Evolutionary conservation across 2,888 invertebrate species (phyloP), one percentile per base, ranked within the genome.

Genomic region (Polyommatus iphigenia): DNA sequence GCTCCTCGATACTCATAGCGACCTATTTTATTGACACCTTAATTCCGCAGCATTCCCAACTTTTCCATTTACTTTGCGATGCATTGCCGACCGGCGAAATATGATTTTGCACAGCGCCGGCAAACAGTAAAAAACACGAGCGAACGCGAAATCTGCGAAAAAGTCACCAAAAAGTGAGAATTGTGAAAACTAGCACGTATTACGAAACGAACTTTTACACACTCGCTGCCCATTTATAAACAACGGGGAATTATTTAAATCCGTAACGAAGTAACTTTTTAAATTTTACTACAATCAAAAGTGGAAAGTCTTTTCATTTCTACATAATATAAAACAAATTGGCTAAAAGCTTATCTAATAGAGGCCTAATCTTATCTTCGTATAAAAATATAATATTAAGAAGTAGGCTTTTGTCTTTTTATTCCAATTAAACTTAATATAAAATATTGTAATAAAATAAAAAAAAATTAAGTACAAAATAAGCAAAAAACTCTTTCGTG

Each of bases 21-120:
- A 86, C 85, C 86, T 85, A 85, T 87, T 90, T 89, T 89, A 89
- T 88, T 89, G 90, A 90, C 89, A 91, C 89, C 89, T 89, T 88
- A 88, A 87, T 85, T 85, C 85, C 84, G 67, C 32, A 32, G 29
- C 67, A 67, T 67, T 67, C 67, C 77, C 79, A 79, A 79, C 78
- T 81, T 79, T 76, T 62, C 77, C 77, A 78, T 76, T 78, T 78
- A 77, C 72, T 76, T 77, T 80, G 41, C 62, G 71, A 76, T 75
- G 79, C 54, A 77, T 78, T 77, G 75, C 77, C 72, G 72, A 79
- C 75, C 76, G 76, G 67, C 73, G 73, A 78, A 81, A 82, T 80
- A 80, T 80, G 78, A 79, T 80, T 80, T 80, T 77, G 50, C 76
- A 77, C 71, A 76, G 78, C 79, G 81, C 82, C 81, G 80, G 78